Evolutionary conservation across 2,888 invertebrate species (phyloP).

Genomic region (Acanthosepion esculentum): DNA sequence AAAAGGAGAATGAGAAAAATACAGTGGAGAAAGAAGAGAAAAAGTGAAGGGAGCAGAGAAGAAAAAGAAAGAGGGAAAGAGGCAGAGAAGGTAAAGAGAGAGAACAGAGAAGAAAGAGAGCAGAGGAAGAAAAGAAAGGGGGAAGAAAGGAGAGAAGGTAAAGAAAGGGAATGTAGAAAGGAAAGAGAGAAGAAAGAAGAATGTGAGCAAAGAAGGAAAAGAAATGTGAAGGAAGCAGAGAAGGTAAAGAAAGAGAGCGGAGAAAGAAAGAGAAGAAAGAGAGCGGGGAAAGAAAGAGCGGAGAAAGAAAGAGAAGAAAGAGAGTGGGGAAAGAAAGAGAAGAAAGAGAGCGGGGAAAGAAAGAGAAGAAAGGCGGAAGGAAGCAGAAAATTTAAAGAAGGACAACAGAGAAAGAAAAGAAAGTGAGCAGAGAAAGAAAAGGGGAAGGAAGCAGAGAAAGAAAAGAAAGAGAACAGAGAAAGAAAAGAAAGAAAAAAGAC

Average conservation of each 20-base stretch:
- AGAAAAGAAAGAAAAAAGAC: background rate
- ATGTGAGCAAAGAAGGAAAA: background rate
- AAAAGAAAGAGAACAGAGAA: background rate
- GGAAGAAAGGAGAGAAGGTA: background rate
- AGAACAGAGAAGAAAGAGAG: constrained; percentile 47
- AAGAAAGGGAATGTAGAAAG: no score
- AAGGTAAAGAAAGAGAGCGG: background rate
- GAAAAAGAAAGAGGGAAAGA: background rate
- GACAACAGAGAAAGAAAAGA: background rate
- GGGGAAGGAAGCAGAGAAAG: background rate
- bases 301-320: background rate
- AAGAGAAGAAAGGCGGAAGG: background rate
- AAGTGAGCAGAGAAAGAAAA: background rate
- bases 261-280: background rate
- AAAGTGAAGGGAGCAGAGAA: background rate
- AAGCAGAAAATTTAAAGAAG: background rate
- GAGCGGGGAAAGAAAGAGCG: background rate
- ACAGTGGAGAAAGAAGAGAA: constrained; percentile 48
- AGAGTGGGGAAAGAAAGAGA: constrained; percentile 37
- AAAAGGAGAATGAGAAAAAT: background rate
- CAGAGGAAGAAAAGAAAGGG: background rate
- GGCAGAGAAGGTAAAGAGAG: constrained; percentile 19
- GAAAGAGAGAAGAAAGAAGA: background rate
- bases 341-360: constrained; percentile 36
- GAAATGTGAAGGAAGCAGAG: background rate